Base-by-base conservation (phyloP, 2,113 vertebrate species). In the Sinocyclocheilus rhinocerous region DNA sequence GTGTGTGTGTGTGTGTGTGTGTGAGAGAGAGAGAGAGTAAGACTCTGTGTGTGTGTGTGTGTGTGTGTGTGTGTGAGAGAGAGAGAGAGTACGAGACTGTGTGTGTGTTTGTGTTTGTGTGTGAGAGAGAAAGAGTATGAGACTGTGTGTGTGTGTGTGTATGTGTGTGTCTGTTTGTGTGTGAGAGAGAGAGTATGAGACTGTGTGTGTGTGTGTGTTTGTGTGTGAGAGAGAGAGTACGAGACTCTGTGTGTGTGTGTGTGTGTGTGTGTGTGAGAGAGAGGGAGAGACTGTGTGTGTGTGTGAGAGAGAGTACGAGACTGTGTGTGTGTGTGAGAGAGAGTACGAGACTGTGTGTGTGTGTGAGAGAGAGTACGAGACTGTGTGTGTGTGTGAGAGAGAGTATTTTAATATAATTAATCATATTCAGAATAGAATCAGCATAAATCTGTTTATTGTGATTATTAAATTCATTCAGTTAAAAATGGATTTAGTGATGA, bases 101-200 rank as follows among this genome's bases (percentile, higher is more conserved):
- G 2, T 36, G 15, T 69, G 15, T 18, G 65, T 69, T 13, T 33
- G 45, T 29, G 48, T 50, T 76, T 78, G 67, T 42, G 72, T 39
- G 63, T 29, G 65, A n/a, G n/a, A n/a, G n/a, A n/a, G n/a, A n/a
- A n/a, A n/a, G n/a, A n/a, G n/a, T n/a, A n/a, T n/a, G n/a, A n/a
- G n/a, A n/a, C n/a, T 70, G 79, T 26, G 77, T n/a, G 75, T 65
- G 85, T 7, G 63, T 52, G 83, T 26, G 57, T 39, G 77, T 79
- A 59, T 45, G 73, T 42, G 65, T 33, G 67, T 73, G 70, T 29
- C 72, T n/a, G 75, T 65, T 83, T 8, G 63, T 55, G 83, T 26
- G 48, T 4, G 61, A 0, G 63, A 26, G 63, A 3, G 63, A 15
- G 24, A 0, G 63, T 3, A 15, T 2, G 11, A 7, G 63, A 26